These are phyloP conservation scores for Graphium colonna DNA, from an alignment of 2,888 invertebrate genomes.

Conservation along the genomic window DNA sequence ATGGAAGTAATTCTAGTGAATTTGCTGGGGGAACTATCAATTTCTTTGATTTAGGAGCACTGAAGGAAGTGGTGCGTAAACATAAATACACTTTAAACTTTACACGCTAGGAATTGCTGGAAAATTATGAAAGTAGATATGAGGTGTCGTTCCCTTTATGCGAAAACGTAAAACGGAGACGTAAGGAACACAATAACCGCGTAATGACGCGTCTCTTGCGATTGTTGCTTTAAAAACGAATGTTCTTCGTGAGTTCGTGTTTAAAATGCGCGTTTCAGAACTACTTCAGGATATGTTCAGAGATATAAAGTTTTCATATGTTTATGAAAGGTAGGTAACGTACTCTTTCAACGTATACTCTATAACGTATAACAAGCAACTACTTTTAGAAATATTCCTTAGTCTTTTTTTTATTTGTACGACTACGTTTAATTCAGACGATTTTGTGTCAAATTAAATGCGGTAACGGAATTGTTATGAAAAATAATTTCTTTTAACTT, in stretches of 20 bases:
- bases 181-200: constrained; percentile 12
- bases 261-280: not conserved
- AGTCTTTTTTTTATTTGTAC: not conserved
- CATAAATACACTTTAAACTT: constrained; percentile 21
- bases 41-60: constrained; percentile 3
- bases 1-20: constrained; percentile 3
- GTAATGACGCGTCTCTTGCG: constrained; percentile 8
- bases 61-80: constrained; percentile 15
- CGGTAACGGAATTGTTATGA: too few species aligned
- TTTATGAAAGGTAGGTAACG: not conserved
- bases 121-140: constrained; percentile 18
- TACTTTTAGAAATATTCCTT: too few species aligned
- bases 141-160: constrained; percentile 14
- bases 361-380: too few species aligned
- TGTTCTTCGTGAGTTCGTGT: not conserved
- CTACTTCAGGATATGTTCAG: constrained; percentile 1
- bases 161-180: constrained; percentile 6
- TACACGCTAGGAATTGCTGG: not conserved
- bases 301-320: not conserved
- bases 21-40: constrained; percentile 8
- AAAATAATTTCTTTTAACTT: too few species aligned
- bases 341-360: too few species aligned
- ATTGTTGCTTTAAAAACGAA: constrained; percentile 5
- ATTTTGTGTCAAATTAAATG: too few species aligned
- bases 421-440: too few species aligned